Conservation (phyloP, 1,140 invertebrate genomes). For the Pemphigus obesinymphae region DNA sequence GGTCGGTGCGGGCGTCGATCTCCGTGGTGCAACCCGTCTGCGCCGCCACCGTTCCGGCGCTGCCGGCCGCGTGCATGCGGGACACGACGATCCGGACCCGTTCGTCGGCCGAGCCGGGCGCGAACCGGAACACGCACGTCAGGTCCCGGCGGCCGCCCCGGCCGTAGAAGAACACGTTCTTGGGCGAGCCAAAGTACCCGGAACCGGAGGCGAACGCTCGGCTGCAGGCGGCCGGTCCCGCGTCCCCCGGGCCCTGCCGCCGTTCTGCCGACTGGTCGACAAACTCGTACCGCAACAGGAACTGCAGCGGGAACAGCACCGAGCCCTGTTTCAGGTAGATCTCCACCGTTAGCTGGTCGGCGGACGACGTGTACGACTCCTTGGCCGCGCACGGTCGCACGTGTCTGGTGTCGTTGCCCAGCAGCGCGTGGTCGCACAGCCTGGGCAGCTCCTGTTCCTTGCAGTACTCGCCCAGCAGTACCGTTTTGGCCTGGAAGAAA, state of each 20-base stretch:
- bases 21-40: conserved; percentile 60
- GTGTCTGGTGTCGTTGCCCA: conserved; percentile 67
- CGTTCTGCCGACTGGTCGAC: conserved; percentile 57
- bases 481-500: conserved; percentile 52
- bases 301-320: conserved; percentile 70
- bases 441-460: conserved; percentile 60
- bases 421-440: conserved; percentile 68
- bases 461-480: conserved; percentile 68
- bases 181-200: conserved; percentile 63
- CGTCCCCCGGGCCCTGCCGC: conserved; percentile 50
- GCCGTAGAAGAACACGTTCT: conserved; percentile 75
- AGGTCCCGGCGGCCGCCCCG: conserved; percentile 70
- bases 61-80: background rate
- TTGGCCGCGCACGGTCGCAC: conserved; percentile 67
- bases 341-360: conserved; percentile 66
- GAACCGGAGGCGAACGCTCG: conserved; percentile 55
- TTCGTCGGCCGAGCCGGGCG: conserved; percentile 61
- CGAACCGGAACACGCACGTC: conserved; percentile 69
- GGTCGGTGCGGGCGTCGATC: conserved; percentile 60
- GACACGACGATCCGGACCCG: background rate
- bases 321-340: conserved; percentile 69
- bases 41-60: conserved; percentile 55
- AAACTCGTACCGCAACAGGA: conserved; percentile 74
- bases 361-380: conserved; percentile 72
- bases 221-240: conserved; percentile 56